Conservation (phyloP, 2,888 invertebrate genomes). For the Endotricha flammealis region DNA sequence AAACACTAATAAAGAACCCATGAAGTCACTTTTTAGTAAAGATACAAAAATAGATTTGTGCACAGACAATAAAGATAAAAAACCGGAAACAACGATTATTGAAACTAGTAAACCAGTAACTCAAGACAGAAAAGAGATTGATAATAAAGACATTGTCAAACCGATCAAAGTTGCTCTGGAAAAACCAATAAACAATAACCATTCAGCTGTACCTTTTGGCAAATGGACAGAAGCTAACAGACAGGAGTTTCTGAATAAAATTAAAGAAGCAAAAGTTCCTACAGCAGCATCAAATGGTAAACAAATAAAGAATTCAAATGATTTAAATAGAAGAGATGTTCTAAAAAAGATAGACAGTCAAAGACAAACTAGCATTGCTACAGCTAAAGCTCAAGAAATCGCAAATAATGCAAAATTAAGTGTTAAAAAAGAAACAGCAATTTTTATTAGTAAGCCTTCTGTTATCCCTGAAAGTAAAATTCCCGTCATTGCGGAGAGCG, state of each 20-base stretch:
- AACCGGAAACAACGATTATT: conserved; percentile 4
- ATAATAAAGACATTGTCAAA: conserved; percentile 22
- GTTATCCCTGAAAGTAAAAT: conserved; percentile 25
- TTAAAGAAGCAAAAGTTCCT: conserved; percentile 56
- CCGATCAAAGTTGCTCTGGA: conserved; percentile 19
- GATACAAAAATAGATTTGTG: conserved; percentile 11
- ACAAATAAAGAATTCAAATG: conserved; percentile 66
- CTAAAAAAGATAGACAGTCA: conserved; percentile 66
- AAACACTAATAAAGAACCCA: not conserved
- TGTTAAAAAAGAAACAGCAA: conserved; percentile 43
- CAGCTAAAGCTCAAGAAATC: conserved; percentile 45
- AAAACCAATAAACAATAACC: conserved; percentile 48
- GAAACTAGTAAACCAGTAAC: conserved; percentile 2
- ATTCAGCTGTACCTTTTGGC: conserved; percentile 63
- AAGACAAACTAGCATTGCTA: conserved; percentile 47
- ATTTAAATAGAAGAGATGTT: conserved; percentile 66
- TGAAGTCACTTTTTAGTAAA: conserved; percentile 3
- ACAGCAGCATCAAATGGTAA: conserved; percentile 48
- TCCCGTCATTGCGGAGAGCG: conserved; percentile 25
- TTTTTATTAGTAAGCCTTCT: conserved; percentile 44
- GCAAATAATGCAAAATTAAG: conserved; percentile 15
- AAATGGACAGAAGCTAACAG: conserved; percentile 70
- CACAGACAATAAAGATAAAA: conserved; percentile 9
- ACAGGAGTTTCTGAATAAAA: conserved; percentile 64
- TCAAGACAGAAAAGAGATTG: not conserved